Evolutionary conservation across 2,888 invertebrate species (phyloP), one percentile per base, ranked within the genome.

Genomic region (Crocallis elinguaria): DNA sequence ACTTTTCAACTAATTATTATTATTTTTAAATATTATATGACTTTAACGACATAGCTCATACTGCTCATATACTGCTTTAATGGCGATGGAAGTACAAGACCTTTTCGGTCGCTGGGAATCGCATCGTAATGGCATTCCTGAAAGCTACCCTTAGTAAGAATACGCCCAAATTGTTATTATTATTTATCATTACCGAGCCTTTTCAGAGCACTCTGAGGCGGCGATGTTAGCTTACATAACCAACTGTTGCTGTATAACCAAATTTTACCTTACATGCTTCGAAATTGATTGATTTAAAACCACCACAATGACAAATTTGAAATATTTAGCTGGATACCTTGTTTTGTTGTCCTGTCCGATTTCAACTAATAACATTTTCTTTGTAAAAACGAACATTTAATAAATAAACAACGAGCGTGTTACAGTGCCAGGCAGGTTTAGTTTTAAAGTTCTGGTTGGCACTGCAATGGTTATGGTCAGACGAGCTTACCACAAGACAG

Each of bases 121-220:
- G 48, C 50, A 48, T 48, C 51, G 30, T 57, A 57, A 57, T 51
- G 48, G 51, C 43, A 39, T 51, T 38, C 38, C 44, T 43, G 39
- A 51, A 51, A 51, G 56, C 56, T 44, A 29, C 55, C 49, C 49
- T 44, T 33, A 29, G 38, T 54, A 54, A 54, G 53, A 49, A 54
- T 38, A 49, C 53, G 27, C 38, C 43, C 33, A 43, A 54, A 54
- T 49, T 48, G 53, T 54, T 54, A 54, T 54, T 43, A 50, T 50
- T 54, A 54, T 54, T 54, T 54, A 54, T 54, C 48, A 49, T 54
- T 54, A 48, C 19, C 12, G 13, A 44, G 43, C 25, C 41, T 43
- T 49, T 44, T 49, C 6, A 44, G 46, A 54, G 48, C 38, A 44
- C 53, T 54, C 29, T 17, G 27, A 46, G 37, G 36, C 12, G 29